phyloP scores from a whole-genome alignment of 2,888 invertebrate species.

The Drosophila crucigera region DNA sequence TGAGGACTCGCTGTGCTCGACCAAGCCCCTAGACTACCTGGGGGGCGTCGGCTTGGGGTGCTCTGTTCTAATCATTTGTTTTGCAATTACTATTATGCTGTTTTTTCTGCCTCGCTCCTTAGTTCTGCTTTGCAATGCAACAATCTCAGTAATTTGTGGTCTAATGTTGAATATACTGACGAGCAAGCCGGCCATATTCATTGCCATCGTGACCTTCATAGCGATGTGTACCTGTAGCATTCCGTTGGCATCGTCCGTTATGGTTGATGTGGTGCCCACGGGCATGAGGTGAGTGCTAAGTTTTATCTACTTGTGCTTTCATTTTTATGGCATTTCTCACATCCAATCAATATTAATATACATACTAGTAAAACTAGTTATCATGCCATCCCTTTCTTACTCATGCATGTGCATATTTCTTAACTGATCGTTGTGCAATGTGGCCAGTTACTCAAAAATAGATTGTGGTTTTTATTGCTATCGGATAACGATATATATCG shows the following conservation, averaged over 20 bases:
- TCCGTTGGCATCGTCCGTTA: constrained; percentile 6
- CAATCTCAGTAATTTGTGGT: background rate
- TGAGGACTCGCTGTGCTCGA: background rate
- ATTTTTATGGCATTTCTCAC: background rate
- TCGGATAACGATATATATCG: too few relatives aligned
- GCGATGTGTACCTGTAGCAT: constrained; percentile 11
- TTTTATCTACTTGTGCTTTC: background rate
- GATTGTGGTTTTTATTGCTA: too few relatives aligned
- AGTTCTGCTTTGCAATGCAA: constrained; percentile 2
- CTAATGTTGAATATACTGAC: constrained; percentile 28
- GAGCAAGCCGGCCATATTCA: background rate
- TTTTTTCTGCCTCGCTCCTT: constrained; percentile 2
- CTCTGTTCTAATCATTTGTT: background rate
- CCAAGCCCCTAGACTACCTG: background rate
- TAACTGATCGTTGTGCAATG: too few relatives aligned
- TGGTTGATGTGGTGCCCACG: constrained; percentile 55
- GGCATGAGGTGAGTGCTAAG: constrained; percentile 44
- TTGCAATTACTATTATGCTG: constrained; percentile 10
- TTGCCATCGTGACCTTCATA: constrained; percentile 18
- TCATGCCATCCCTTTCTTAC: too few relatives aligned
- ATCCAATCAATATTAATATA: background rate
- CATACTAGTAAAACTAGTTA: too few relatives aligned
- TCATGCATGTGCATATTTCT: too few relatives aligned
- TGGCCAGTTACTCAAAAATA: too few relatives aligned
- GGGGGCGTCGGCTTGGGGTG: constrained; percentile 21